Conservation (phyloP, 2,888 invertebrate genomes). For the Drosophila algonquin region DNA sequence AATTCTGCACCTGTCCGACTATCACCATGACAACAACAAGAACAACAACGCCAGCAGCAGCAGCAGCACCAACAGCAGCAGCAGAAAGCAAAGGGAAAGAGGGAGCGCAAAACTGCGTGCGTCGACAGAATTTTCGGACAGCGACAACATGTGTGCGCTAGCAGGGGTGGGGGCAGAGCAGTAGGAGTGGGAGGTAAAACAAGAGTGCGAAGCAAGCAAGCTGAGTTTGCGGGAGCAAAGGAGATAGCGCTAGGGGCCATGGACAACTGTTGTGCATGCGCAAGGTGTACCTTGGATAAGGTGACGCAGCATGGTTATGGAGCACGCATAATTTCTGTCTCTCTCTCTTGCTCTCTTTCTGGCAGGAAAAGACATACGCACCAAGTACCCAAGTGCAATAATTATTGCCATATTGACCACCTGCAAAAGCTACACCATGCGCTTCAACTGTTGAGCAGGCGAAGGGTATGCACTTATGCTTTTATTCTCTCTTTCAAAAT, state of each 20-base stretch:
- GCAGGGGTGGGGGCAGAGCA: slow-evolving; percentile 1
- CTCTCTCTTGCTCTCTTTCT: too few relatives aligned
- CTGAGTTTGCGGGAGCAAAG: neutral
- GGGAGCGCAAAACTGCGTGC: slow-evolving; percentile 48
- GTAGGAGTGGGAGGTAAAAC: slow-evolving; percentile 36
- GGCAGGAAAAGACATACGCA: too few relatives aligned
- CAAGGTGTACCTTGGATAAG: neutral
- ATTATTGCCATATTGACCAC: too few relatives aligned
- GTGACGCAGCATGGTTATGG: neutral
- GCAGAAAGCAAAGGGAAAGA: slow-evolving; percentile 18
- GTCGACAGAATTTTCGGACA: slow-evolving; percentile 46
- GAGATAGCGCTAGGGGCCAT: slow-evolving; percentile 53
- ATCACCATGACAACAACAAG: slow-evolving; percentile 77
- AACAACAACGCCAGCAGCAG: slow-evolving; percentile 25
- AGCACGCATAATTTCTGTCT: neutral
- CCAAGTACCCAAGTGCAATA: too few relatives aligned
- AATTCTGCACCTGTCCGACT: slow-evolving; percentile 81
- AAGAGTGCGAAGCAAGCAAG: slow-evolving; percentile 1
- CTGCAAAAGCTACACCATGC: too few relatives aligned
- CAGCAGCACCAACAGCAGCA: neutral
- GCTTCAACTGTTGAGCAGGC: too few relatives aligned
- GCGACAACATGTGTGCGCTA: slow-evolving; percentile 66
- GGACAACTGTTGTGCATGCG: slow-evolving; percentile 60
- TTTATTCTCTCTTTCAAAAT: too few relatives aligned
- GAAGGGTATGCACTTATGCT: too few relatives aligned